Conservation (phyloP, 1,140 invertebrate species). For the Drosophila neocordata region DNA sequence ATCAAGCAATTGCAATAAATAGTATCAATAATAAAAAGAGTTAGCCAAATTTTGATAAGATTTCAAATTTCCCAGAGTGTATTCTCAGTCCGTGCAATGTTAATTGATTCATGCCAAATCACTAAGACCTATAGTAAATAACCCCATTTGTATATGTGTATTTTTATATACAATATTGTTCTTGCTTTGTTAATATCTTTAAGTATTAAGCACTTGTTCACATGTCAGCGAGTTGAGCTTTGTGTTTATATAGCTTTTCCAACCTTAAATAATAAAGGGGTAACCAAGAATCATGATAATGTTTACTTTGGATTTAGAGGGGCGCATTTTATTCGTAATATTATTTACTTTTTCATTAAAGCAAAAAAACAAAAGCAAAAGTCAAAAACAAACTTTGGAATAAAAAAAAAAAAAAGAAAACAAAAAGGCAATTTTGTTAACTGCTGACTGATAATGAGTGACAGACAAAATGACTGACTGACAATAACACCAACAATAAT, state of each 20-base stretch:
- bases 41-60: too few species aligned
- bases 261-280: slow-evolving; percentile 4
- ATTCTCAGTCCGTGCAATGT: too few species aligned
- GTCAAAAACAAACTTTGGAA: slow-evolving; percentile 12
- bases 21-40: too few species aligned
- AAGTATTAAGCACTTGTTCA: slow-evolving; percentile 5
- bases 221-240: slow-evolving; percentile 1
- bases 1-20: too few species aligned
- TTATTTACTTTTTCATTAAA: slow-evolving; percentile 47
- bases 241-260: background rate
- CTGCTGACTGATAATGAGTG: slow-evolving; percentile 76
- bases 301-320: background rate
- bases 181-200: background rate
- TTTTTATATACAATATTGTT: background rate
- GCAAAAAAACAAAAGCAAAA: slow-evolving; percentile 27
- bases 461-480: slow-evolving; percentile 41
- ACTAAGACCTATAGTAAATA: background rate
- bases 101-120: background rate
- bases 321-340: slow-evolving; percentile 30
- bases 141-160: background rate
- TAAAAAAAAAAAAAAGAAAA: slow-evolving; percentile 43
- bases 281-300: background rate
- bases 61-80: too few species aligned
- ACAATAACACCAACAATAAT: slow-evolving; percentile 12
- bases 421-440: slow-evolving; percentile 65